A percentile compares a stretch with the other conserved stretches of the same genome.
Conservation (phyloP, 2,113 vertebrate species). For the Tychaedon coryphoeus region DNA sequence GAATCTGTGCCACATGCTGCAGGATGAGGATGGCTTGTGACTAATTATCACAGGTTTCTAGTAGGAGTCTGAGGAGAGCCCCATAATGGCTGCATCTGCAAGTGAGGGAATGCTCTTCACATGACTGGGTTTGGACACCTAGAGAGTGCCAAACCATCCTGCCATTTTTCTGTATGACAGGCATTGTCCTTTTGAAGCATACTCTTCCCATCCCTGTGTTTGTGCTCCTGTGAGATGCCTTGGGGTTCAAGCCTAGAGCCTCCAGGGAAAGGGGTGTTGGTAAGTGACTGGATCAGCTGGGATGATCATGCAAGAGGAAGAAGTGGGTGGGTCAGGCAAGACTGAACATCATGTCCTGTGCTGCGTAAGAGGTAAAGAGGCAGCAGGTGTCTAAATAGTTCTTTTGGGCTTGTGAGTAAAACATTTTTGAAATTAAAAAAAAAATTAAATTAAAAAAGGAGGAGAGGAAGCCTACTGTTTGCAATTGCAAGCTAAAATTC, state of each 20-base stretch:
- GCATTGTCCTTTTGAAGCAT: neutral
- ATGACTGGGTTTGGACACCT: neutral
- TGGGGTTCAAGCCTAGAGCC: neutral
- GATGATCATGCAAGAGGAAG: neutral
- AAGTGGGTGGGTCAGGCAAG: neutral
- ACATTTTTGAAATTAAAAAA: neutral
- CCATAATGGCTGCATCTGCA: neutral
- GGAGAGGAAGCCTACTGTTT: fast-evolving
- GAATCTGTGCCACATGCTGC: neutral
- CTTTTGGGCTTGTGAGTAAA: neutral
- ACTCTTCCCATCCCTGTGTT: neutral
- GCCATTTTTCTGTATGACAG: neutral
- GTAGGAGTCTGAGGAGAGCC: neutral
- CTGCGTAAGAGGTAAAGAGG: neutral
- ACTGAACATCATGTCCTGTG: neutral
- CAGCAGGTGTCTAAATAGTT: neutral
- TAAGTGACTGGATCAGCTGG: neutral
- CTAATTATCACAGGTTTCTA: neutral
- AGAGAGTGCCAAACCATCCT: neutral
- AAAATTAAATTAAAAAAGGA: too few relatives aligned
- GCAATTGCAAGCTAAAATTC: neutral
- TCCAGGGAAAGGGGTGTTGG: fast-evolving
- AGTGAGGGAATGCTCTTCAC: neutral
- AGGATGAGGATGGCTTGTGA: neutral
- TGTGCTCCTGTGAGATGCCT: neutral